phyloP scores from a whole-genome alignment of 2,888 invertebrate genomes.

The Hirtodrosophila confusa region DNA sequence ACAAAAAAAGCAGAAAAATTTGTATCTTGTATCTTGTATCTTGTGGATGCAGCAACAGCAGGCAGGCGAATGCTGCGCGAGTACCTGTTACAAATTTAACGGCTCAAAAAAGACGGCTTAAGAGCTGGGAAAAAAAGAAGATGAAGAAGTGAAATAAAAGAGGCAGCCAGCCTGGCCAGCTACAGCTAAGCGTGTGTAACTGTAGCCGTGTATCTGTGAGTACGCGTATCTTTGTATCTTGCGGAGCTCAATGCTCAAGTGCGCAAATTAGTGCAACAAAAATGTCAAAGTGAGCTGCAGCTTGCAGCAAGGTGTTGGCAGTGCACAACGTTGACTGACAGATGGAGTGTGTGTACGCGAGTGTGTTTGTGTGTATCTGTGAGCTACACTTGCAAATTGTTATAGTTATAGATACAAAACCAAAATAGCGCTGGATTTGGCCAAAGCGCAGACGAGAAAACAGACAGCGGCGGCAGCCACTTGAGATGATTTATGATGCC shows the following conservation, averaged over 20 bases:
- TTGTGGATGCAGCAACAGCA: slow-evolving; percentile 46
- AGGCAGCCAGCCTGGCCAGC: slow-evolving; percentile 16
- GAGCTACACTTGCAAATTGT: slow-evolving; percentile 72
- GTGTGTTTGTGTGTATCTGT: slow-evolving; percentile 38
- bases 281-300: slow-evolving; percentile 26
- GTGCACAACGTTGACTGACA: too few relatives aligned
- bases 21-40: slow-evolving; percentile 53
- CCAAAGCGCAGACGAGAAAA: slow-evolving; percentile 25
- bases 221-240: slow-evolving; percentile 1
- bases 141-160: slow-evolving; percentile 16
- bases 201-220: slow-evolving; percentile 5
- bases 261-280: slow-evolving; percentile 50
- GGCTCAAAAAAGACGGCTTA: slow-evolving; percentile 9
- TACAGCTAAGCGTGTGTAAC: too few relatives aligned
- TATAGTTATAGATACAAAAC: slow-evolving; percentile 61
- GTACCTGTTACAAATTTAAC: slow-evolving; percentile 59
- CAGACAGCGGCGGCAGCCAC: slow-evolving; percentile 50
- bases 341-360: neutral
- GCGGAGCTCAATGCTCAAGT: neutral
- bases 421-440: slow-evolving; percentile 53
- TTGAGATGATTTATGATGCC: slow-evolving; percentile 82
- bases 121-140: slow-evolving; percentile 31
- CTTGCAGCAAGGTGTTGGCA: slow-evolving; percentile 22
- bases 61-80: slow-evolving; percentile 16
- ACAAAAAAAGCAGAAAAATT: slow-evolving; percentile 1